Conservation (phyloP, 2,113 vertebrate genomes). For the Varanus komodoensis region DNA sequence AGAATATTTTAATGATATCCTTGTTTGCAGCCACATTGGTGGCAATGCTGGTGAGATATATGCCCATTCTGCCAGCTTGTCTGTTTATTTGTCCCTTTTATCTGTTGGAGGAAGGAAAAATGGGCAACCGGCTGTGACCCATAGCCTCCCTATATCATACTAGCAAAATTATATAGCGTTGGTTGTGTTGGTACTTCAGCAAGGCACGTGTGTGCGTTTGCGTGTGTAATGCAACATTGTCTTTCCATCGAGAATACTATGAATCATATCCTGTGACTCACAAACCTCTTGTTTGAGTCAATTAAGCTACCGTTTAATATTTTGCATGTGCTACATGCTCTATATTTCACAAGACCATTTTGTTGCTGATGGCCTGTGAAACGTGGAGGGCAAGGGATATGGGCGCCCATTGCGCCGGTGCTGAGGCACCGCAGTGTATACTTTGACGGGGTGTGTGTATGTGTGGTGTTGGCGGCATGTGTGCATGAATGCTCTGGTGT, state of each 20-base stretch:
- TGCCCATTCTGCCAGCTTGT: constrained; percentile 6
- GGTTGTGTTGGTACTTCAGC: background rate
- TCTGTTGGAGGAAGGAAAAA: constrained; percentile 29
- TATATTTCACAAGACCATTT: accelerated
- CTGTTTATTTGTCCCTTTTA: background rate
- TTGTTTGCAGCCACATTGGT: constrained; percentile 18
- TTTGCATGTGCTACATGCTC: background rate
- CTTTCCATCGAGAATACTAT: background rate
- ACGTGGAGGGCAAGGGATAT: background rate
- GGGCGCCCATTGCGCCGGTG: background rate
- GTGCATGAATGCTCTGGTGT: background rate
- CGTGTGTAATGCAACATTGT: background rate
- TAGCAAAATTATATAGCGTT: background rate
- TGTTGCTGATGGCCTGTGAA: constrained; percentile 8
- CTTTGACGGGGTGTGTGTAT: too few relatives aligned
- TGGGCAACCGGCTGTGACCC: background rate
- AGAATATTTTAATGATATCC: background rate
- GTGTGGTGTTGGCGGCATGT: background rate
- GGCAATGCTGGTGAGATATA: background rate
- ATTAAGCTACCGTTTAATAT: background rate
- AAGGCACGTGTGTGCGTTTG: background rate
- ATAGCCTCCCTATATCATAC: background rate
- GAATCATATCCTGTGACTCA: constrained; percentile 19
- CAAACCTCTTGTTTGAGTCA: background rate
- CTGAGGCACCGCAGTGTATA: background rate